Evolutionary conservation across 2,888 invertebrate species (phyloP).

Genomic region (Cheilosia vulpina): DNA sequence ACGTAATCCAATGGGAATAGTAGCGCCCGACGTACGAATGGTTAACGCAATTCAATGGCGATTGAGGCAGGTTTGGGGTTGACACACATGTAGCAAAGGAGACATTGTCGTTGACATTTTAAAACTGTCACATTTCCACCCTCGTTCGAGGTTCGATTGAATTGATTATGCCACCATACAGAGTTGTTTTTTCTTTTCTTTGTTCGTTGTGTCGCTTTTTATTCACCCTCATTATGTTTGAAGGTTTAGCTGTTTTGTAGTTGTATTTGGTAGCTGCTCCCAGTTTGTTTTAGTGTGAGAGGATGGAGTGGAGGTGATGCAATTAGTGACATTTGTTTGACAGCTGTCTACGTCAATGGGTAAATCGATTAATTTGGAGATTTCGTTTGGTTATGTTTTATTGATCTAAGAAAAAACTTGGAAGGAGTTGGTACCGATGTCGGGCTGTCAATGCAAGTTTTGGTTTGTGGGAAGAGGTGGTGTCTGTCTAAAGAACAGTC

Average conservation of each 20-base stretch:
- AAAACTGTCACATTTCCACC: conserved; percentile 38
- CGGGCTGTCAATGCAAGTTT: too few relatives aligned
- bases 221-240: background rate
- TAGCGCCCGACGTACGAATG: conserved; percentile 6
- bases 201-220: conserved; percentile 1
- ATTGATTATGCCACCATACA: background rate
- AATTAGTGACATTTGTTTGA: conserved; percentile 35
- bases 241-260: conserved; percentile 7
- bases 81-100: conserved; percentile 21
- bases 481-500: too few relatives aligned
- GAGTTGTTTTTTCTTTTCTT: background rate
- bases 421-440: too few relatives aligned
- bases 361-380: conserved; percentile 42
- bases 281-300: background rate
- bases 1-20: conserved; percentile 7
- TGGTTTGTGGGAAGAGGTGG: too few relatives aligned
- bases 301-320: background rate
- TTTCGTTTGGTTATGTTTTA: background rate
- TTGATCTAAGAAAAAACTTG: too few relatives aligned
- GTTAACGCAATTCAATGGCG: conserved; percentile 48
- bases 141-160: conserved; percentile 10
- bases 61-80: conserved; percentile 63
- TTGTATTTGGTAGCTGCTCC: conserved; percentile 13
- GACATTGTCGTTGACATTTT: conserved; percentile 20
- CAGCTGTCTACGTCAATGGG: conserved; percentile 14